Evolutionary conservation across 2,888 invertebrate genomes (phyloP).

Genomic region (Graphium colonna): DNA sequence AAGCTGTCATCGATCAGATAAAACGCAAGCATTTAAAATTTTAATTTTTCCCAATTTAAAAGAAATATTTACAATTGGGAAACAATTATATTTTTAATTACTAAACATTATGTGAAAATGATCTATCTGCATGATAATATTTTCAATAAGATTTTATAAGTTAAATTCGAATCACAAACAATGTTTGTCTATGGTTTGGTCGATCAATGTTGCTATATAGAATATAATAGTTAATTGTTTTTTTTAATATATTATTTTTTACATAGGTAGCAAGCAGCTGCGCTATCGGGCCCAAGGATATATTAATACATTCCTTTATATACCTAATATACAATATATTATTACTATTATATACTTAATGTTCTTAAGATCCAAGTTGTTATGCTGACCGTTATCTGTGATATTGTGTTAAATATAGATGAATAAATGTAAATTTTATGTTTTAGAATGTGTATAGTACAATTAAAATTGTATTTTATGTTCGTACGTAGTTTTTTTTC

Average conservation of each 20-base stretch:
- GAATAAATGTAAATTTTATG: slow-evolving; percentile 8
- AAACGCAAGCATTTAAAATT: too few relatives aligned
- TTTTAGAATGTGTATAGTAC: slow-evolving; percentile 16
- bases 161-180: not conserved
- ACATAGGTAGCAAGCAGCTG: slow-evolving; percentile 16
- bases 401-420: slow-evolving; percentile 18
- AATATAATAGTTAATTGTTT: not conserved
- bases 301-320: slow-evolving; percentile 5
- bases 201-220: too few relatives aligned
- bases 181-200: slow-evolving; percentile 2
- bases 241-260: slow-evolving; percentile 12
- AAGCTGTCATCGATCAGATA: too few relatives aligned
- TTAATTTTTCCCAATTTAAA: too few relatives aligned
- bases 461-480: slow-evolving; percentile 16
- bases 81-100: too few relatives aligned
- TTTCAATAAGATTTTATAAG: too few relatives aligned
- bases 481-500: too few relatives aligned
- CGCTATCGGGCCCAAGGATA: slow-evolving; percentile 6
- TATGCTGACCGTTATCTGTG: slow-evolving; percentile 21
- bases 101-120: too few relatives aligned
- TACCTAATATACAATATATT: not conserved
- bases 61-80: too few relatives aligned
- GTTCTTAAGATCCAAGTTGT: slow-evolving; percentile 14
- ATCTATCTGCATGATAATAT: too few relatives aligned
- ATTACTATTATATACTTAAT: slow-evolving; percentile 1